These are phyloP conservation scores for Cataglyphis altisquamis DNA, from an alignment of 2,888 invertebrate genomes.

Conservation along the genomic window DNA sequence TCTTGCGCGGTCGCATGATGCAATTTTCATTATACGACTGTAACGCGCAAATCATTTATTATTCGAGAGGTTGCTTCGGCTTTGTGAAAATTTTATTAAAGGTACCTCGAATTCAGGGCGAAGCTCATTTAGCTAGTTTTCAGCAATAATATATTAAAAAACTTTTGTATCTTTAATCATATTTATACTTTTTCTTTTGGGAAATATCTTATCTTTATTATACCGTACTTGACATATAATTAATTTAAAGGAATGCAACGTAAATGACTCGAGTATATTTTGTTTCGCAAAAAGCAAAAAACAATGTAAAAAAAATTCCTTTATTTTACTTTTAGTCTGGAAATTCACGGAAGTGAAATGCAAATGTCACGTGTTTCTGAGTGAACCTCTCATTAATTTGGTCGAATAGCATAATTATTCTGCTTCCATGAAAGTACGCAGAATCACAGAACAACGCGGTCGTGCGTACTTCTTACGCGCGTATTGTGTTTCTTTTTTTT, in stretches of 20 bases:
- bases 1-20: slow-evolving; percentile 60
- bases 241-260: neutral
- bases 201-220: slow-evolving; percentile 38
- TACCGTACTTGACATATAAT: slow-evolving; percentile 2
- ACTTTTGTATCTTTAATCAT: neutral
- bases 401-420: slow-evolving; percentile 59
- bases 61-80: slow-evolving; percentile 52
- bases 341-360: neutral
- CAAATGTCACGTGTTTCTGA: slow-evolving; percentile 26
- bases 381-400: slow-evolving; percentile 57
- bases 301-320: neutral
- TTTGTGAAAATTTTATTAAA: slow-evolving; percentile 66
- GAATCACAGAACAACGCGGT: slow-evolving; percentile 27
- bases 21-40: slow-evolving; percentile 58
- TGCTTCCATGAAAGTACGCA: slow-evolving; percentile 50
- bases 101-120: slow-evolving; percentile 28
- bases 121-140: slow-evolving; percentile 36
- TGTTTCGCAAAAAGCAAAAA: neutral
- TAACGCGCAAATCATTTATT: slow-evolving; percentile 58
- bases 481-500: slow-evolving; percentile 44
- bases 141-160: slow-evolving; percentile 39
- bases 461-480: slow-evolving; percentile 38
- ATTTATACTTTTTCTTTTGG: neutral
- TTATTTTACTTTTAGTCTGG: neutral
- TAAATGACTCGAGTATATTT: neutral